Base-by-base conservation (phyloP, 2,888 invertebrate species). In the Arrhopalites spinosus region DNA sequence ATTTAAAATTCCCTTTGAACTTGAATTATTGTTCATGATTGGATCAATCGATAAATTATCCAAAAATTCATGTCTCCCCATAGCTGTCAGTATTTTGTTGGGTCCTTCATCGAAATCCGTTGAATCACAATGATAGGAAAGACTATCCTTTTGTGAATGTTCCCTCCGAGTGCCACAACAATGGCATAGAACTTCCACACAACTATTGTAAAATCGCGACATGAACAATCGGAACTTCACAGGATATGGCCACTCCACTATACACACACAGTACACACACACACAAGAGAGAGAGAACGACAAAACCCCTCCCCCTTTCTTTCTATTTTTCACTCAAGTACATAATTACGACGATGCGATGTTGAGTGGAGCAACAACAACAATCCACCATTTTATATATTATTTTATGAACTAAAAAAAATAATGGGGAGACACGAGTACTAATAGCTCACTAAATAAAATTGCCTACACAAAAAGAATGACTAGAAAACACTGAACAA, bases 101-200 rank as follows among this genome's bases (percentile, higher is more conserved):
- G 43, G 70, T 17, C 76, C 76, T 17, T 76, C 76, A 64, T 76
- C 72, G 53, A 76, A 76, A 56, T 76, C 76, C n/a, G 53, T 23
- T 20, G 66, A 45, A 64, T 66, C 72, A 66, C 76, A 64, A 27
- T 45, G 25, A 56, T 74, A 61, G n/a, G 68, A 68, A n/a, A 61
- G 59, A 29, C 69, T 27, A 17, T 66, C 47, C 17, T 69, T 23
- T 53, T 69, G 50, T 17, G 36, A 25, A 15, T 17, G 15, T 64
- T 47, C 30, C 11, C 36, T 43, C 23, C 29, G 45, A 61, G 25
- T 43, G 73, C 73, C 76, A 76, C 76, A 76, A 61, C 76, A 76
- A 50, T 47, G 56, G 30, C 72, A 47, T 23, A 76, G 50, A 45
- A 76, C 68, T 23, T 73, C 73, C 13, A 66, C 43, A 25, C 53